These are phyloP conservation scores for Platycheirus albimanus DNA, from an alignment of 2,888 invertebrate species.

Conservation along the genomic window DNA sequence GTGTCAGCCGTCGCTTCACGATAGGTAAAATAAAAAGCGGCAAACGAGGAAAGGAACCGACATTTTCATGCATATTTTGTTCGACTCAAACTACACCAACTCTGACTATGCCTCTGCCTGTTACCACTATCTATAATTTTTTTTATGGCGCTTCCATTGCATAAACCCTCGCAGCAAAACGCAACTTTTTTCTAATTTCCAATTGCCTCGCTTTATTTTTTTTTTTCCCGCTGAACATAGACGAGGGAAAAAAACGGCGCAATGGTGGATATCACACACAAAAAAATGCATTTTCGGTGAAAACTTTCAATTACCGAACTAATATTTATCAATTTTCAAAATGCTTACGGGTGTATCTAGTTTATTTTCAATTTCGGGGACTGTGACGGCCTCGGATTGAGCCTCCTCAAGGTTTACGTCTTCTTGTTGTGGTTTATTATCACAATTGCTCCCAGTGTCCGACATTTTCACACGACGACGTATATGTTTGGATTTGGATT, in stretches of 20 bases:
- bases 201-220: conserved; percentile 47
- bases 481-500: conserved; percentile 56
- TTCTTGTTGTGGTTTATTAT: conserved; percentile 71
- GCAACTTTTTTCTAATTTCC: conserved; percentile 59
- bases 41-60: conserved; percentile 70
- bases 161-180: conserved; percentile 72
- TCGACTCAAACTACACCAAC: conserved; percentile 48
- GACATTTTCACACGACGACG: conserved; percentile 65
- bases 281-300: conserved; percentile 31
- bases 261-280: conserved; percentile 48
- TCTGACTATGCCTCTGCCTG: conserved; percentile 18
- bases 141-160: conserved; percentile 72
- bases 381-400: conserved; percentile 23
- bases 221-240: conserved; percentile 34
- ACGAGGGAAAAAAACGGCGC: conserved; percentile 46
- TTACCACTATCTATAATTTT: conserved; percentile 55
- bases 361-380: conserved; percentile 64
- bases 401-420: conserved; percentile 61
- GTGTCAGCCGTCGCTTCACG: background rate
- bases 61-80: conserved; percentile 67
- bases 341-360: conserved; percentile 73
- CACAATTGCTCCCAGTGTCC: conserved; percentile 70
- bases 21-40: conserved; percentile 54
- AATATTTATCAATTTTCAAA: conserved; percentile 23
- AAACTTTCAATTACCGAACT: background rate